Conservation (phyloP, 2,888 invertebrate genomes). For the Ormyrus thymus region DNA sequence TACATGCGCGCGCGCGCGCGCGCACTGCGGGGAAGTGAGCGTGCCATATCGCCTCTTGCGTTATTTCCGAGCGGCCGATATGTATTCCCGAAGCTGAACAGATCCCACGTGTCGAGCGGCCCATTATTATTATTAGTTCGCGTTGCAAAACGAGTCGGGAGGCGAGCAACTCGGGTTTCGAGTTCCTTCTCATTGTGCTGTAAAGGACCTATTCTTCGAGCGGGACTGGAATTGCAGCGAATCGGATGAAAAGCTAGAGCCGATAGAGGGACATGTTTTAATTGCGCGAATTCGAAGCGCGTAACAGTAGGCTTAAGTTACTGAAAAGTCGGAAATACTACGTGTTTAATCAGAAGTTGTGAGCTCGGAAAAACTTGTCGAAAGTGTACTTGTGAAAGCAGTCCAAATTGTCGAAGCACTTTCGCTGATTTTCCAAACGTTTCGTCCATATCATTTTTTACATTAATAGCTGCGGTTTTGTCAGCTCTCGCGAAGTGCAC, state of each 20-base stretch:
- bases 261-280: neutral
- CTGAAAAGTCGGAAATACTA: neutral
- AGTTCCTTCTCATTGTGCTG: conserved; percentile 16
- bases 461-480: conserved; percentile 28
- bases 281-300: neutral
- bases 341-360: neutral
- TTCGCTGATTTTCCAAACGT: conserved; percentile 31
- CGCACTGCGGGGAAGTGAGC: neutral
- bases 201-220: conserved; percentile 6
- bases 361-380: too few relatives aligned
- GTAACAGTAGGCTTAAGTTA: too few relatives aligned
- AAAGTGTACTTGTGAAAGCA: too few relatives aligned
- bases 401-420: neutral
- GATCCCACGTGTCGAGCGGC: conserved; percentile 37
- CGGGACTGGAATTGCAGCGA: neutral
- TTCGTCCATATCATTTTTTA: neutral
- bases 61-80: conserved; percentile 37
- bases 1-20: conserved; percentile 13
- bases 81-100: conserved; percentile 27
- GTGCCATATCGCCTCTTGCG: conserved; percentile 20
- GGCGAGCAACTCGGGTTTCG: neutral
- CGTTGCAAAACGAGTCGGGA: conserved; percentile 40
- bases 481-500: neutral
- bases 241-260: neutral
- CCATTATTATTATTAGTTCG: conserved; percentile 50